Evolutionary conservation across 1,140 invertebrate genomes (phyloP), one percentile per base, ranked within the genome.

Genomic region (Stratiolaelaps scimitus): DNA sequence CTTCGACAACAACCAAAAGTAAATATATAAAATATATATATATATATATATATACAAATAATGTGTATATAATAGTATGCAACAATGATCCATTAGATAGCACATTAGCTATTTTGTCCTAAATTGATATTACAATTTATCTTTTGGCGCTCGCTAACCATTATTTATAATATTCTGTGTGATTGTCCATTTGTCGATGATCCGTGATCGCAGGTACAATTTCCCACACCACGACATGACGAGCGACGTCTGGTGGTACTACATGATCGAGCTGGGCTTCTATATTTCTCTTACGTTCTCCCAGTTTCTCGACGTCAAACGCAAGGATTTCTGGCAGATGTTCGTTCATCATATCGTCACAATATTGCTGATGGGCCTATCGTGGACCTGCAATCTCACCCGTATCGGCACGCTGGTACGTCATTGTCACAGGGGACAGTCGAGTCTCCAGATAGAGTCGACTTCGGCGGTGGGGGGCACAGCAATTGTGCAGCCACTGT

Each of bases 271-370:
- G 26, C 82, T 92, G 71, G 83, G 87, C 53, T 98, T 98, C 78
- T 99, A 99, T 76, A 92, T 92, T 85, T 87, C 92, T 6, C 78
- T 98, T 64, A 85, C 90, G 53, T 81, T 92, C 45, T 90, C 88
- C 19, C 89, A 96, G 75, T 95, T 94, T 77, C 86, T 87, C 73
- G 92, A 97, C 76, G 84, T 91, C 44, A 88, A 86, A 71, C 69
- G 79, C 68, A 79, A 77, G 80, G 94, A 98, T 78, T 97, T 97
- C 76, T 90, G 88, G 85, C 90, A 97, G 80, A 97, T 98, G 92
- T 92, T 96, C 74, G 80, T 94, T 56, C 94, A 97, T 78, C 93
- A 98, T 74, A 83, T 93, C 72, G 87, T 89, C 4, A 95, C 93
- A 2, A 86, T 98, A 70, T 72, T 83, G 40, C 80, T 98, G 43